Conservation (phyloP, 2,888 invertebrate genomes). For the Dermolepida albohirtum region DNA sequence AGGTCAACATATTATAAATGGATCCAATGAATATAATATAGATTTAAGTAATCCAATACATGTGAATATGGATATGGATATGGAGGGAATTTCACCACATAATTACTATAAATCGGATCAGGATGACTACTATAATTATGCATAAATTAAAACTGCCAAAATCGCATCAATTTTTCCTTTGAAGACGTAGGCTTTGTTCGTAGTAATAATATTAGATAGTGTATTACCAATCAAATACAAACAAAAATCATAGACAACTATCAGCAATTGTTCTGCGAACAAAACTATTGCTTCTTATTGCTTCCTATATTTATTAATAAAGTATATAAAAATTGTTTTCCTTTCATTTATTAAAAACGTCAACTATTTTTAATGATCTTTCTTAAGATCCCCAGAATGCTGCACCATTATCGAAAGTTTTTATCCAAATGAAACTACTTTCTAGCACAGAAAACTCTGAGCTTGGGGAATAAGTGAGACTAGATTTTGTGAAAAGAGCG, state of each 20-base stretch:
- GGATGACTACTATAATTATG: slow-evolving; percentile 48
- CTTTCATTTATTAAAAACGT: not conserved
- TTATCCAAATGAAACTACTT: no score
- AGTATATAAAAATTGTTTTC: not conserved
- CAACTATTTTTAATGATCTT: no score
- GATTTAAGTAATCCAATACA: slow-evolving; percentile 65
- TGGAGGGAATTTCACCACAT: slow-evolving; percentile 41
- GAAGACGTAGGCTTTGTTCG: no score
- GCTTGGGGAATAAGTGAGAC: no score
- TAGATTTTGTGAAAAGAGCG: no score
- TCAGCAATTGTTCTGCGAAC: no score
- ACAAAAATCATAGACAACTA: no score
- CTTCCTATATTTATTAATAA: slow-evolving; percentile 35
- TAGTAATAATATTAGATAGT: no score
- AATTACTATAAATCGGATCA: slow-evolving; percentile 44
- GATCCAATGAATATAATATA: slow-evolving; percentile 57
- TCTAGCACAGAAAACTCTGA: no score
- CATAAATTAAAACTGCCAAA: slow-evolving; percentile 40
- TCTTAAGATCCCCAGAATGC: no score
- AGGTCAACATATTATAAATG: slow-evolving; percentile 30
- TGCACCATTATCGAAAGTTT: no score
- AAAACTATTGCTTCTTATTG: slow-evolving; percentile 2
- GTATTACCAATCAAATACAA: no score
- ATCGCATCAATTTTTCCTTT: not conserved
- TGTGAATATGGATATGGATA: slow-evolving; percentile 56